Evolutionary conservation across 2,888 invertebrate species (phyloP), one percentile per base, ranked within the genome.

Genomic region (Omphaloscelis lunosa): DNA sequence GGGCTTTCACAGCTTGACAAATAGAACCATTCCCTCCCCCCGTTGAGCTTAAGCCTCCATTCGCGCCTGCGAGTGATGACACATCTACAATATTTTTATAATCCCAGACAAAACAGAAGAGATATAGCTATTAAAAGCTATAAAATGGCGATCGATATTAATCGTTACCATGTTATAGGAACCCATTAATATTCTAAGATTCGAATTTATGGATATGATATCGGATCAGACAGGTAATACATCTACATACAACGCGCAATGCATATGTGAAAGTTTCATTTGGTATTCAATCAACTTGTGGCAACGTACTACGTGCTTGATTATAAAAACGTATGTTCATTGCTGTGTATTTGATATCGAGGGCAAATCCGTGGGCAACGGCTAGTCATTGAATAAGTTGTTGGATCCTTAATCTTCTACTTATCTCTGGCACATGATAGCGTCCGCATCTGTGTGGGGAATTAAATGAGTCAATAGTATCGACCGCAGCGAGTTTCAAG

Each of bases 61-160:
- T 2, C 8, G 3, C 17, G 7, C 29, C 27, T 58, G 58, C 58
- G 27, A 59, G 29, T 29, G 29, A 74, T 62, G 75, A 68, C 83
- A 68, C 63, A 62, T 83, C 79, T 79, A 66, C 58, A 58, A 29
- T 29, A 69, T 79, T 82, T 79, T 34, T 20, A 53, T 79, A 72
- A 1, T 82, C 74, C 29, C 2, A 5, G 63, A 9, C 53, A 23
- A 58, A 69, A 71, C 63, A 63, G 51, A 72, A 73, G 61, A 82
- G 71, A 70, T 80, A 82, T 67, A 51, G 83, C 80, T 68, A 66
- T 68, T 73, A 79, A 83, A 75, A 75, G 78, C 78, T 72, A 83
- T 79, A 80, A 85, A 86, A 81, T 67, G 20, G 56, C 70, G 63
- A 73, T 81, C 76, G 68, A 81, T 81, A 78, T 83, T 86, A 77